phyloP scores from a whole-genome alignment of 2,888 invertebrate genomes.

The Aelia acuminata region DNA sequence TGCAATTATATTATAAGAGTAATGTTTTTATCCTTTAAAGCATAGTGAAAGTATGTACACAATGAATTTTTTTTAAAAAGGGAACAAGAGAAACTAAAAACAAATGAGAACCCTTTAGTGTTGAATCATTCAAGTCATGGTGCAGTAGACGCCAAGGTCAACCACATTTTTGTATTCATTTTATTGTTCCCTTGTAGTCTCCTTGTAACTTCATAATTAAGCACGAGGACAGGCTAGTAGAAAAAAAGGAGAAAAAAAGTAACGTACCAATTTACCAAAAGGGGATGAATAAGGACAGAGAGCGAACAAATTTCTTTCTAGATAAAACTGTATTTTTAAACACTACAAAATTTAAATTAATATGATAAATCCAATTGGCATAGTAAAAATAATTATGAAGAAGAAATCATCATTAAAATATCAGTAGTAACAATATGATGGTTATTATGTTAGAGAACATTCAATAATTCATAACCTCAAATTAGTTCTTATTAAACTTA shows the following conservation, averaged over 20 bases:
- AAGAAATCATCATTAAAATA: too few relatives aligned
- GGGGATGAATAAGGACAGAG: background rate
- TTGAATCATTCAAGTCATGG: background rate
- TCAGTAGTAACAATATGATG: too few relatives aligned
- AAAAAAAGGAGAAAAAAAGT: background rate
- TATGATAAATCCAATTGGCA: too few relatives aligned
- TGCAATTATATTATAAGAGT: background rate
- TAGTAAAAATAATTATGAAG: too few relatives aligned
- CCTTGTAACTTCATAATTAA: conserved; percentile 30
- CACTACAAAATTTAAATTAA: too few relatives aligned
- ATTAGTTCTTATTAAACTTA: too few relatives aligned
- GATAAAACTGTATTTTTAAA: too few relatives aligned
- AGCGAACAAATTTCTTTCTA: background rate
- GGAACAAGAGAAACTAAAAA: conserved; percentile 15
- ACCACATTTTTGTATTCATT: background rate
- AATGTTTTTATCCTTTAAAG: background rate
- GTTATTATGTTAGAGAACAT: too few relatives aligned
- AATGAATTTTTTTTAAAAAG: background rate
- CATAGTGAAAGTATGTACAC: background rate
- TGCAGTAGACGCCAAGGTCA: background rate
- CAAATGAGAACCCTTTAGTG: background rate
- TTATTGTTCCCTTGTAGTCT: background rate
- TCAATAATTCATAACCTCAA: too few relatives aligned
- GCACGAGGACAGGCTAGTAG: conserved; percentile 12
- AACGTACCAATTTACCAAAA: background rate